These are phyloP conservation scores for Netta rufina DNA, from an alignment of 2,797 vertebrate genomes.

Conservation along the genomic window DNA sequence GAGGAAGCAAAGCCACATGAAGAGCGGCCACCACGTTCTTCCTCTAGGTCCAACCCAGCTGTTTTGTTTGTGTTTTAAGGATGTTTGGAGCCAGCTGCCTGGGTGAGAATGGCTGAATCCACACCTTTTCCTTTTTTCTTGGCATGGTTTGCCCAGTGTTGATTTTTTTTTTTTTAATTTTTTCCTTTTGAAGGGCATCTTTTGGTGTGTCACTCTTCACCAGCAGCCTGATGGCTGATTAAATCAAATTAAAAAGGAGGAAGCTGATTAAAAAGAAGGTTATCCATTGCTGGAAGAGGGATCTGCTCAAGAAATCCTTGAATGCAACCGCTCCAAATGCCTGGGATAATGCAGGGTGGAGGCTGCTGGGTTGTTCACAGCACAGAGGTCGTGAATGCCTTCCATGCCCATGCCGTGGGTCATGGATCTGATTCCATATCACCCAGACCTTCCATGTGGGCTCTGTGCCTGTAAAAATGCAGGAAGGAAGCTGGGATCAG, in stretches of 20 bases:
- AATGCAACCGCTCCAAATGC: accelerated
- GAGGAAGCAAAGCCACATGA: not conserved
- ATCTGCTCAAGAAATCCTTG: not conserved
- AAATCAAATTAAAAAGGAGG: not conserved
- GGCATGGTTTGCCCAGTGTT: not conserved
- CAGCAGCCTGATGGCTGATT: not conserved
- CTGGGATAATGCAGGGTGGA: accelerated
- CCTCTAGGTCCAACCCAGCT: not conserved
- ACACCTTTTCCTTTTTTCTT: not conserved
- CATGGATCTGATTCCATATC: not conserved
- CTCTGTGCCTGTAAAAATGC: not conserved
- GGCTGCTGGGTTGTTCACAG: not conserved
- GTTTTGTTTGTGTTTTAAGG: too few species aligned
- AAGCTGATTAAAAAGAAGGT: not conserved
- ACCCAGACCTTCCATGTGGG: not conserved
- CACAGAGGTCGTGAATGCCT: not conserved
- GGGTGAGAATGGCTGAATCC: not conserved
- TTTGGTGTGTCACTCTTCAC: not conserved
- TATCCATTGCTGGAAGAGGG: not conserved
- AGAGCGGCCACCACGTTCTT: not conserved
- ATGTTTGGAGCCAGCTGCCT: not conserved
- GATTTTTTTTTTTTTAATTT: too few species aligned
- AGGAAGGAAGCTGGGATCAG: not conserved
- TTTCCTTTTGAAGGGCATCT: not conserved
- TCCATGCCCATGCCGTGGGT: not conserved